Base-by-base conservation (phyloP, 1,140 invertebrate genomes). In the Sinella curviseta region DNA sequence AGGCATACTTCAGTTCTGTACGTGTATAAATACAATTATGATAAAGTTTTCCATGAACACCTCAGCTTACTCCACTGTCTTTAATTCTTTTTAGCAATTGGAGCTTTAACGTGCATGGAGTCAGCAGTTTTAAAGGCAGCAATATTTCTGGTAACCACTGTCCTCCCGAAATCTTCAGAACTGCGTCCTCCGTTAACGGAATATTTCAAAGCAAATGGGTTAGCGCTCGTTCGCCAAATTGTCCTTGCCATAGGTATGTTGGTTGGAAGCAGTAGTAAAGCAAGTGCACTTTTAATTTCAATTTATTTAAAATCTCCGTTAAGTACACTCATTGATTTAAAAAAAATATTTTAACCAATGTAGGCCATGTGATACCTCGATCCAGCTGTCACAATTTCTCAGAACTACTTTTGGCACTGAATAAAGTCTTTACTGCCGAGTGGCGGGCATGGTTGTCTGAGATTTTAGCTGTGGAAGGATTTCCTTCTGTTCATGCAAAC, bases 371-470 rank as follows among this genome's bases (percentile, higher is more conserved):
- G 12, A 81, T 84, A 20, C 81, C 83, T 1, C 33, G 83, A 28
- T 78, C 75, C 8, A 28, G 75, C 28, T 76, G 55, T 70, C 77
- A 78, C 60, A 76, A 78, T 74, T 78, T 76, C 75, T 73, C 74
- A n/a, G 77, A 78, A 65, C 24, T 81, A 17, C n/a, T 81, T 20
- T 26, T 81, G 30, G 48, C 48, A n/a, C 39, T 77, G 14, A 80
- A 80, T 36, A 76, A 77, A 73, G 34, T 48, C 55, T 78, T 83
- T 28, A 67, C 80, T 1, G 76, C 80, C 1, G 83, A 84, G 48
- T 81, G 67, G 67, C 55, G 83, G 30, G 78, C 65, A 77, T 84
- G 83, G 83, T 55, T 84, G 28, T 55, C 55, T 0, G 81, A 81
- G 20, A 54, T 76, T 12, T 70, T 84, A 16, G 76, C 73, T 4